Conservation (phyloP, 30 jellyfish, hydroid and myxozoan species). For the Aurelia sp. region DNA sequence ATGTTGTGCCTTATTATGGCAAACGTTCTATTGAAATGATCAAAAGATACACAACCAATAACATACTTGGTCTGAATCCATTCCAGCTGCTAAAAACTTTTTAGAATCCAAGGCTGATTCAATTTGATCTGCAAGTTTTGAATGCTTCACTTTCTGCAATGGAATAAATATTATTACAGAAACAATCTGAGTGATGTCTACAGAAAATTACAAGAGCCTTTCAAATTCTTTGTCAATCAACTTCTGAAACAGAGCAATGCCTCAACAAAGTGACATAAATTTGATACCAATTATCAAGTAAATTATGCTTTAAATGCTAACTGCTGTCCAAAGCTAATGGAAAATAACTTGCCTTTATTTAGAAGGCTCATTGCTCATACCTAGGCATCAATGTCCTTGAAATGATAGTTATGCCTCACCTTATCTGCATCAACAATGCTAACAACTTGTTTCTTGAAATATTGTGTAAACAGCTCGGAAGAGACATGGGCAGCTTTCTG, state of each 20-base stretch:
- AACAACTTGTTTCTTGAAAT: slow-evolving; percentile 96
- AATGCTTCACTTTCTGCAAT: slow-evolving; percentile 88
- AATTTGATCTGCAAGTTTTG: slow-evolving; percentile 95
- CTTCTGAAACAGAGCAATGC: not conserved
- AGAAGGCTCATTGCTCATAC: no score
- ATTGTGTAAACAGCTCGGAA: slow-evolving; percentile 89
- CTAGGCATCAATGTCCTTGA: no score
- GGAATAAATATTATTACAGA: no score
- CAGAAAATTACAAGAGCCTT: no score
- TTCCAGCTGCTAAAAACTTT: slow-evolving; percentile 94
- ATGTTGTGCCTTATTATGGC: no score
- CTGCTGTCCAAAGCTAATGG: no score
- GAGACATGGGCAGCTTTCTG: slow-evolving; percentile 97
- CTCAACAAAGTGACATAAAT: not conserved
- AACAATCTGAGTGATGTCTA: no score
- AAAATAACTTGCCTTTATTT: no score
- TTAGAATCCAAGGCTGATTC: slow-evolving; percentile 96
- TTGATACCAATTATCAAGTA: no score
- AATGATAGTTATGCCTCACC: slow-evolving; percentile 4
- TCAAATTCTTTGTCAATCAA: not conserved
- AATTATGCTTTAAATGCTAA: no score
- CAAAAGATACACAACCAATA: no score
- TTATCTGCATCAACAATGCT: slow-evolving; percentile 88
- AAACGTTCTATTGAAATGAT: no score
- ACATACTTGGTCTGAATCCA: slow-evolving; percentile 95